Percentiles rank a stretch among this genome's conserved stretches.
These are phyloP conservation scores for Furcula furcula DNA, from an alignment of 2,888 invertebrate species.

Conservation along the genomic window DNA sequence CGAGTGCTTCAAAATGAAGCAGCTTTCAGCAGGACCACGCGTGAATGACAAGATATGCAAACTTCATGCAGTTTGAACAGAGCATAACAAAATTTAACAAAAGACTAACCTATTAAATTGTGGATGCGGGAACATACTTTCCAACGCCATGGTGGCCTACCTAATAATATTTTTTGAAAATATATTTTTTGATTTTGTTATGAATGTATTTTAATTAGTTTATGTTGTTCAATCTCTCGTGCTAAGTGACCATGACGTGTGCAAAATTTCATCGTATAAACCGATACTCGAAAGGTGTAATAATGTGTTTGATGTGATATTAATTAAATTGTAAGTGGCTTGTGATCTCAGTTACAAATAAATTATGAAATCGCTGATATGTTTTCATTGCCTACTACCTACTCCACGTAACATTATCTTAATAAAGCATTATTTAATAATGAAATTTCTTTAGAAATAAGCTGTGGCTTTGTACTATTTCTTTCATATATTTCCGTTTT, in stretches of 20 bases:
- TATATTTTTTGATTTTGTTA: conserved; percentile 8
- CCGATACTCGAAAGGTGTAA: conserved; percentile 26
- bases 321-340: conserved; percentile 62
- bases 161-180: conserved; percentile 10
- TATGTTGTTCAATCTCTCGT: conserved; percentile 5
- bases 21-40: background rate
- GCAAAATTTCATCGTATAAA: conserved; percentile 31
- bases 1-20: background rate
- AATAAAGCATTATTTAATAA: too few species aligned
- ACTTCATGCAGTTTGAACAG: too few species aligned
- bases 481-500: too few species aligned
- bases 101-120: too few species aligned
- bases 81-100: too few species aligned
- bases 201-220: conserved; percentile 11
- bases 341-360: conserved; percentile 76
- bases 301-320: conserved; percentile 50
- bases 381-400: too few species aligned
- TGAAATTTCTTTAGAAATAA: too few species aligned
- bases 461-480: too few species aligned
- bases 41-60: too few species aligned
- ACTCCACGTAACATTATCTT: too few species aligned
- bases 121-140: too few species aligned
- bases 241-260: conserved; percentile 19
- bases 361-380: conserved; percentile 51
- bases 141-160: conserved; percentile 2